Base-by-base conservation (phyloP, 2,888 invertebrate genomes). In the Eupithecia tripunctaria region DNA sequence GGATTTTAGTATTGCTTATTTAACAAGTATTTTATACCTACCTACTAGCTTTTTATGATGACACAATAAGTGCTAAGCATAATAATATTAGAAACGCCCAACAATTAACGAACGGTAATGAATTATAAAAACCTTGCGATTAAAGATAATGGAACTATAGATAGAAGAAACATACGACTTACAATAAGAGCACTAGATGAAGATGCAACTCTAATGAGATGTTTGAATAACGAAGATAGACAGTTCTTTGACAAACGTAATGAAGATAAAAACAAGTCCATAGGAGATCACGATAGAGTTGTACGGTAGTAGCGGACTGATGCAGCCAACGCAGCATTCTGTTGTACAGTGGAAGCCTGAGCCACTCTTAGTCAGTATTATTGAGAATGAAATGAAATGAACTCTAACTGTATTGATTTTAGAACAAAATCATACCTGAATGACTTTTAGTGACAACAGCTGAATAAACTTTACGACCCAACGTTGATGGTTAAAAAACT, bases 271-370 rank as follows among this genome's bases (percentile, higher is more conserved):
- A 78, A 75, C 72, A 77, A 75, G 73, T 71, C 72, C 68, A 72
- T 62, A 70, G 29, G 67, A 43, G 41, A 73, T 81, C 79, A 78
- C 80, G 82, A 92, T 91, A 89, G 87, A 92, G 89, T 85, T 89
- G 89, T 90, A 84, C 82, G 84, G 80, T 81, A 81, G 88, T 89
- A 89, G 86, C 84, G 83, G 86, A 83, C 79, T 86, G 84, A 85
- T 84, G 82, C 82, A 83, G 85, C 85, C 82, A 84, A 78, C 71
- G 71, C 70, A 78, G 86, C 87, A 92, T 92, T 91, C 91, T 91
- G 90, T 89, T 89, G 89, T 89, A 89, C 87, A 82, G 87, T 62
- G 2, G 29, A 1, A 47, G 64, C 38, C 60, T 66, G 21, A 32
- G 21, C 29, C 65, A 71, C 71, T 70, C 1, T 27, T 1, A n/a